Evolutionary conservation across 2,113 vertebrate genomes (phyloP), one percentile per base, ranked within the genome.

Genomic region (Sphyrna mokarran): DNA sequence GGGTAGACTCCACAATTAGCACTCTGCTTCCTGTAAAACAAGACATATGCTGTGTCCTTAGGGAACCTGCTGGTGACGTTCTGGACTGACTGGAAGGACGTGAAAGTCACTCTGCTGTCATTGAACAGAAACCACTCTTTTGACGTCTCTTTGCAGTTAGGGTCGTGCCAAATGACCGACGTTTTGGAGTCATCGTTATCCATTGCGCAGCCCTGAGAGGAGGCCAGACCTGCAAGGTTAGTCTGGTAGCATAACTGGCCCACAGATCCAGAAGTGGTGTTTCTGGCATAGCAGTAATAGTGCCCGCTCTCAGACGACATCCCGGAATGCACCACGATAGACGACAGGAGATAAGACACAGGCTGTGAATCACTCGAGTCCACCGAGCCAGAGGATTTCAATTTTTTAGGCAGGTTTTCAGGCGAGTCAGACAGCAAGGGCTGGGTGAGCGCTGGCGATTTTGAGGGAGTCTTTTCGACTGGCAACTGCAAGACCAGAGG

Each of bases 251-350:
- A 96, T 96, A 97, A 96, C 58, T 97, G 97, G 68, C 96, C 96
- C 3, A 97, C 96, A 94, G 98, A 97, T 66, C 97, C 98, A 6
- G 98, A 97, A 43, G 97, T 97, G 11, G 97, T 98, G 96, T 99
- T 98, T 96, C 98, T 98, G 95, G 98, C 98, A 20, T 99, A 99
- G 0, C 98, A 99, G 96, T 99, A 99, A 97, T 99, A 99, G 98
- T 99, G 99, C 63, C 99, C 99, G 29, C 99, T 99, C 97, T 99
- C 99, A 7, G 99, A 99, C 5, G 99, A 99, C 95, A 99, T 96
- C n/a, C 99, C 99, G 86, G 99, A 99, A 97, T 99, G 99, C 96
- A 99, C 98, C 16, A 99, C 99, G 95, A 99, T 98, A n/a, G 99
- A 99, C 96, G 98, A 99, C 95, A 99, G 97, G 23, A 98, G 80